Evolutionary conservation across 2,113 vertebrate genomes (phyloP), one percentile per base, ranked within the genome.

Genomic region (Cyphomyrus discorhynchus): DNA sequence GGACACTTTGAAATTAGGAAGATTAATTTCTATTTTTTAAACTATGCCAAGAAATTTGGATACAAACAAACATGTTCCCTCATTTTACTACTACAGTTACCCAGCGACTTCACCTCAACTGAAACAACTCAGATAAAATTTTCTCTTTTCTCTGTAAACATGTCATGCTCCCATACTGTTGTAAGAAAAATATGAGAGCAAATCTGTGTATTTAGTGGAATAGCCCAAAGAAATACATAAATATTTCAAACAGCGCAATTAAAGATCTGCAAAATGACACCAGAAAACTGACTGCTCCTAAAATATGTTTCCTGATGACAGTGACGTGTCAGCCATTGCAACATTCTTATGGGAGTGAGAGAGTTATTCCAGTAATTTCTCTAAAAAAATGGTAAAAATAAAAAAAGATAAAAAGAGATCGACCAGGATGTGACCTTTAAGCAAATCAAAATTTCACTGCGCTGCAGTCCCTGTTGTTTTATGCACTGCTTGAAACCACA

Each of bases 171-270:
- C n/a, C n/a, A 66, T 66, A 66, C n/a, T 15, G 5, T 24, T 83
- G 24, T 42, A 83, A 9, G 15, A 77, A 21, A 45, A 45, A 45
- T 47, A 47, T 47, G 4, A 77, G 27, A 39, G 62, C 13, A 77
- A 39, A 42, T 80, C 35, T 47, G 47, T 86, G n/a, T 27, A 49
- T 86, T 13, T 5, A 27, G 83, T 31, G 0, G 47, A 86, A 86
- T 86, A 11, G 42, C 47, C 83, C 4, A 17, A 42, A 84, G 82
- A 27, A 86, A 49, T 7, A 50, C 84, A 86, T 52, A 27, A 86
- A 86, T 86, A 86, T 50, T 86, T 86, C 13, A 86, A 86, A 52
- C n/a, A 35, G 45, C 15, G 24, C 46, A n/a, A 86, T 86, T 86
- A 47, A n/a, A 84, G 42, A 46, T 47, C 46, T 8, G 19, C 45